phyloP scores from a whole-genome alignment of 2,888 invertebrate species.

The Synergus umbraculus region DNA sequence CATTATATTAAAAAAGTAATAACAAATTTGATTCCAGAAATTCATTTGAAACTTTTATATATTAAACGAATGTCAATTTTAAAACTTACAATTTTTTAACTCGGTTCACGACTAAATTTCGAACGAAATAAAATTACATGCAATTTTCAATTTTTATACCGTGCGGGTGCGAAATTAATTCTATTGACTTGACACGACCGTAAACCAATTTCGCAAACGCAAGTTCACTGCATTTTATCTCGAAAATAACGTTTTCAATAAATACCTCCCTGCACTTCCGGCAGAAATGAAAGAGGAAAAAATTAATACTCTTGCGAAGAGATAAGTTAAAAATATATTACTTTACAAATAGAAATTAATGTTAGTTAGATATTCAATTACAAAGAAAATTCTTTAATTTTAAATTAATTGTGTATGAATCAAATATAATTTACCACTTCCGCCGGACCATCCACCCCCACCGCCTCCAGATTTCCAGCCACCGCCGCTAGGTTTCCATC shows the following conservation, averaged over 20 bases:
- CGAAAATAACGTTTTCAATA: constrained; percentile 11
- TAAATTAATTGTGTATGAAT: neutral
- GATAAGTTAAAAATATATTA: neutral
- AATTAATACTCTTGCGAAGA: neutral
- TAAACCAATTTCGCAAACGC: constrained; percentile 22
- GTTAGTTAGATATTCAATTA: neutral
- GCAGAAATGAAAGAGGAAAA: neutral
- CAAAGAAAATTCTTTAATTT: neutral
- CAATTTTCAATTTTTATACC: neutral
- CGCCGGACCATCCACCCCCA: constrained; percentile 55
- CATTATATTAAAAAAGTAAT: neutral
- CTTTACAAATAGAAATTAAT: neutral
- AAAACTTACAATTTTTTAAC: neutral
- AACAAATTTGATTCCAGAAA: neutral
- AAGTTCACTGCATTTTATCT: constrained; percentile 10
- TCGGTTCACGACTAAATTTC: neutral
- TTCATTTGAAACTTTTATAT: too few species aligned
- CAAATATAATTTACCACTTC: constrained; percentile 44
- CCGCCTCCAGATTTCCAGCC: constrained; percentile 55
- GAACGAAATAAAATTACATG: neutral
- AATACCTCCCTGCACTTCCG: constrained; percentile 16
- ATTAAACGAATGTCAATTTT: neutral
- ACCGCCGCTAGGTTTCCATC: constrained; percentile 44
- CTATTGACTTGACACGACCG: constrained; percentile 19
- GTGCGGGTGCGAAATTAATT: neutral